Evolutionary conservation across 2,888 invertebrate species (phyloP).

Genomic region (Dione juno): DNA sequence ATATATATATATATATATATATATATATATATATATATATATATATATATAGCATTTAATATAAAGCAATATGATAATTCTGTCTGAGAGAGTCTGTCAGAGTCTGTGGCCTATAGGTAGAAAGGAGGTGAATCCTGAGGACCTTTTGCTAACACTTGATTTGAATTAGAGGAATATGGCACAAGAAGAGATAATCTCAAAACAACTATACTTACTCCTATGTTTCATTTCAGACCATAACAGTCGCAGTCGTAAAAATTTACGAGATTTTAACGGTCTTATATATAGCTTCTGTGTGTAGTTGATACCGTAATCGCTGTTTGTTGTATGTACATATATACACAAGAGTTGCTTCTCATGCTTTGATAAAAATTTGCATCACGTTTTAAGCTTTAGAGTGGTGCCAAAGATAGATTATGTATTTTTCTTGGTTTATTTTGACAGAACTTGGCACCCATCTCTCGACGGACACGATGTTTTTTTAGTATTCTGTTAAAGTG

Average conservation of each 20-base stretch:
- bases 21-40: too few species aligned
- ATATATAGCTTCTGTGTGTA: slow-evolving; percentile 15
- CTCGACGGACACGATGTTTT: slow-evolving; percentile 8
- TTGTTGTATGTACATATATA: not conserved
- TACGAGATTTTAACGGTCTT: slow-evolving; percentile 28
- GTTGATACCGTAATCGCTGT: not conserved
- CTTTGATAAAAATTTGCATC: slow-evolving; percentile 9
- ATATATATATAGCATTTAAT: too few species aligned
- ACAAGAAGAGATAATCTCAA: not conserved
- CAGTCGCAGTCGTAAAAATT: slow-evolving; percentile 41
- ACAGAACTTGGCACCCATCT: slow-evolving; percentile 16
- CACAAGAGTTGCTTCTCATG: not conserved
- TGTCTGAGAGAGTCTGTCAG: too few species aligned
- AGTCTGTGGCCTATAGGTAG: too few species aligned
- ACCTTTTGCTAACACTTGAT: too few species aligned
- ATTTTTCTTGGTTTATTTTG: slow-evolving; percentile 5
- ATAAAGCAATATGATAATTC: too few species aligned
- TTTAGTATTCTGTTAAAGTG: slow-evolving; percentile 29
- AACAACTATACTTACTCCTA: not conserved
- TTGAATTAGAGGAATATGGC: not conserved
- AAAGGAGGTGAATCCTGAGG: too few species aligned
- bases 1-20: too few species aligned
- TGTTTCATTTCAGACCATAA: slow-evolving; percentile 46
- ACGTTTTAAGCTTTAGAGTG: slow-evolving; percentile 13
- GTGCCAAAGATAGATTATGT: slow-evolving; percentile 16